Percentiles rank a stretch among this genome's conserved stretches.
These are phyloP conservation scores for Drosophila lacertosa DNA, from an alignment of 1,140 invertebrate species.

Conservation along the genomic window DNA sequence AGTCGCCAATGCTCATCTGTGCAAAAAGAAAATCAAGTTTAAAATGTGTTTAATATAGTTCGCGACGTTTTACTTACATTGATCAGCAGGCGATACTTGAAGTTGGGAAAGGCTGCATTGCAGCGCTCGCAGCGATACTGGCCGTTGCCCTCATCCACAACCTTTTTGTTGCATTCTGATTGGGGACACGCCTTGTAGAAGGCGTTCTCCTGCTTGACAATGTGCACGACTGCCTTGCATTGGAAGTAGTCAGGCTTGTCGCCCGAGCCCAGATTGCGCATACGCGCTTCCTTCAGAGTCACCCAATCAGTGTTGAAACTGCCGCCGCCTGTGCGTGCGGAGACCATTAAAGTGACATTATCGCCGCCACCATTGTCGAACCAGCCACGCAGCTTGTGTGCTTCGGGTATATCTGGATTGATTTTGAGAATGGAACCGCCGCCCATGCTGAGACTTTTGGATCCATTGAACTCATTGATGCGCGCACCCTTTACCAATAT, in stretches of 20 bases:
- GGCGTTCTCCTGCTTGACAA: slow-evolving; percentile 88
- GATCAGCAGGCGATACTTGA: slow-evolving; percentile 93
- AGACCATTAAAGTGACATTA: slow-evolving; percentile 87
- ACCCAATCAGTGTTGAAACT: slow-evolving; percentile 86
- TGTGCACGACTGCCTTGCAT: slow-evolving; percentile 88
- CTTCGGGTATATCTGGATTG: slow-evolving; percentile 95
- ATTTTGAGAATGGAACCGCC: slow-evolving; percentile 88
- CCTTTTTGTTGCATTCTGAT: slow-evolving; percentile 96
- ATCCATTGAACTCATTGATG: slow-evolving; percentile 90
- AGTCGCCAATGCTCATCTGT: slow-evolving; percentile 92
- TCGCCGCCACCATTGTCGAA: slow-evolving; percentile 91
- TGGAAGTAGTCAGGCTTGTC: slow-evolving; percentile 93
- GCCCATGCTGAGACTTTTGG: slow-evolving; percentile 85
- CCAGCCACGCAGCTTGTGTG: slow-evolving; percentile 94
- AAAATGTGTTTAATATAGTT: slow-evolving; percentile 80
- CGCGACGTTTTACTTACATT: slow-evolving; percentile 86
- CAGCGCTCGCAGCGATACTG: slow-evolving; percentile 98
- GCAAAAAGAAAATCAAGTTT: background rate
- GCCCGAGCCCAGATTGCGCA: slow-evolving; percentile 86
- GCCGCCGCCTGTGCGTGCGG: slow-evolving; percentile 85
- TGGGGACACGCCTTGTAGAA: slow-evolving; percentile 95
- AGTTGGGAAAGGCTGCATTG: slow-evolving; percentile 92
- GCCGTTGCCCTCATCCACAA: slow-evolving; percentile 93
- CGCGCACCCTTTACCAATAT: slow-evolving; percentile 92
- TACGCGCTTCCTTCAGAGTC: slow-evolving; percentile 89